These are phyloP conservation scores for Hecatera dysodea DNA, from an alignment of 2,888 invertebrate species.

Conservation along the genomic window DNA sequence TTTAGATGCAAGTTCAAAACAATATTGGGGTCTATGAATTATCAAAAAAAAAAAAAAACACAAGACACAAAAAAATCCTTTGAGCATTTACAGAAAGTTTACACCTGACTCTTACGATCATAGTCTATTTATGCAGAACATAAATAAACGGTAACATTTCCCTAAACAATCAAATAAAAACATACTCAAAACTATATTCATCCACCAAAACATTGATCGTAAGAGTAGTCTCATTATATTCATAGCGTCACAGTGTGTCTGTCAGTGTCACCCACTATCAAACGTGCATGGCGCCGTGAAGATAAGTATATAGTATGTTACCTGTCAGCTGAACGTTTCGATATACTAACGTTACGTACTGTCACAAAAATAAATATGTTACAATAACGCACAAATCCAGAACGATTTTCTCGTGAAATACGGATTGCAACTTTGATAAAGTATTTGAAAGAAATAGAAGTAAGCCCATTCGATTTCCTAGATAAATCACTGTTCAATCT, in stretches of 20 bases:
- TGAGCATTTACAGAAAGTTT: no score
- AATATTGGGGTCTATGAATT: no score
- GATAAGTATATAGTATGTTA: slow-evolving; percentile 69
- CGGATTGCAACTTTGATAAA: background rate
- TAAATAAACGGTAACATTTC: background rate
- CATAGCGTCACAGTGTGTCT: slow-evolving; percentile 39
- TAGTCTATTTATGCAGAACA: background rate
- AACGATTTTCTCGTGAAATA: background rate
- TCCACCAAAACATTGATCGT: slow-evolving; percentile 1
- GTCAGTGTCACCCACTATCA: slow-evolving; percentile 57
- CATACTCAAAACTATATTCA: background rate
- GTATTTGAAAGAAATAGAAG: background rate
- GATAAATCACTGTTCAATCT: background rate
- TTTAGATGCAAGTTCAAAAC: background rate
- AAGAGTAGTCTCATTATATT: slow-evolving; percentile 32
- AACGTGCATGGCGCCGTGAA: slow-evolving; percentile 59
- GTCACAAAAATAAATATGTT: background rate
- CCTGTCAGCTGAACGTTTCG: slow-evolving; percentile 64
- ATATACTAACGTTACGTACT: slow-evolving; percentile 43
- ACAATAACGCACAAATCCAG: background rate
- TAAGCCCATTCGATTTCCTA: background rate
- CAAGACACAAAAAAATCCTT: no score
- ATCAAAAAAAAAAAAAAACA: no score
- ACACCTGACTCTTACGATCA: no score
- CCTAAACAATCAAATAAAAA: background rate